Evolutionary conservation across 2,797 vertebrate species (phyloP), one percentile per base, ranked within the genome.

Genomic region (Scarus forsteni): DNA sequence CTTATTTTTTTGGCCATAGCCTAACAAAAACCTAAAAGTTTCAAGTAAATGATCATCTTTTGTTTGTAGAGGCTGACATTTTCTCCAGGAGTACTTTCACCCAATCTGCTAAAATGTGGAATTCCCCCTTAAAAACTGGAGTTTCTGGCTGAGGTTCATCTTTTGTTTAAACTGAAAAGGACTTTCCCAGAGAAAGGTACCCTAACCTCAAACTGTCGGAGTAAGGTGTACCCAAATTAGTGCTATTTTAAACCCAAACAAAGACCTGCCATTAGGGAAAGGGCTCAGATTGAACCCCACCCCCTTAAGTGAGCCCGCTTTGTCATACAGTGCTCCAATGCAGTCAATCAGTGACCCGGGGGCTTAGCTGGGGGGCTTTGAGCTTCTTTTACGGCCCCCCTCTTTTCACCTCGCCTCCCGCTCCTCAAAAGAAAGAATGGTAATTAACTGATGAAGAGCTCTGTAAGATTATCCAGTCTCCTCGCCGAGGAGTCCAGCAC

Each of bases 391-490:
- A 89, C 80, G 65, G 85, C 82, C 77, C 82, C 75, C 77, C 81
- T 74, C 73, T 74, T 70, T 83, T 81, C 85, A 85, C 83, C 84
- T 89, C 87, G 60, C 80, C 84, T 79, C 75, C 81, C 36, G 18
- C 73, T 76, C 70, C 70, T 80, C 84, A 70, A 88, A 90, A 89
- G 84, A 86, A 84, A 85, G 89, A 93, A 93, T 85, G 88, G 86
- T 94, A 93, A 93, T 94, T 93, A 94, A 92, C 88, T 90, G 88
- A 92, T 89, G 89, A 90, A 87, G 90, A 89, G 92, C 90, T 94
- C 90, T 90, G 86, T 86, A 88, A 91, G 89, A 91, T 90, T 89
- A 91, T 89, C 89, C 88, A 65, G 86, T 81, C 79, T 81, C 77
- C 64, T 79, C 61, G 64, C 86, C 75, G 77, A 85, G 74, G 84